A percentile compares a stretch with the other conserved stretches of the same genome.
These are phyloP conservation scores for Ectemnius cavifrons DNA, from an alignment of 2,888 invertebrate genomes.

Conservation along the genomic window DNA sequence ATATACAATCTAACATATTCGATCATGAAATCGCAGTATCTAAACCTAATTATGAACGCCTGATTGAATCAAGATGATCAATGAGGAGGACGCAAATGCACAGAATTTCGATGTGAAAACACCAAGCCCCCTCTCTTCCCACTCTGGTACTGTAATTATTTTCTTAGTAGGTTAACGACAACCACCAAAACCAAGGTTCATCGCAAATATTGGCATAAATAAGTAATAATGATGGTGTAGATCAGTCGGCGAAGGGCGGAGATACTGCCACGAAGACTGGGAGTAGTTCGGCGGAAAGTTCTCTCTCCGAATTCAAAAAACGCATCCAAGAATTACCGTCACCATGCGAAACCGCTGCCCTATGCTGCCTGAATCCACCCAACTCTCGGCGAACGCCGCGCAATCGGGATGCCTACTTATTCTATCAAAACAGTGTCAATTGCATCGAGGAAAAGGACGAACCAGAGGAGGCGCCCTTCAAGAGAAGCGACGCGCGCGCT, in stretches of 20 bases:
- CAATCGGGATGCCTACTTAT: constrained; percentile 54
- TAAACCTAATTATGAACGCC: no score
- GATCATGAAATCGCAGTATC: no score
- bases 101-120: constrained; percentile 27
- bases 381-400: constrained; percentile 49
- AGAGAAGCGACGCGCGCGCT: constrained; percentile 46
- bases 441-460: constrained; percentile 65
- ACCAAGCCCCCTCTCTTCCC: constrained; percentile 19
- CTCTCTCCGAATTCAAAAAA: constrained; percentile 55
- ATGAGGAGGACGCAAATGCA: constrained; percentile 12
- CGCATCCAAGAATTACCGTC: constrained; percentile 55
- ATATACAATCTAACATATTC: no score
- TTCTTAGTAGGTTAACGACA: not conserved
- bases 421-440: constrained; percentile 42
- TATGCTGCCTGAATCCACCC: constrained; percentile 43
- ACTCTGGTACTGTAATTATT: constrained; percentile 31
- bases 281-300: constrained; percentile 51
- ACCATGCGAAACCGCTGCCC: constrained; percentile 37
- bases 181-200: not conserved
- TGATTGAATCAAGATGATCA: constrained; percentile 43
- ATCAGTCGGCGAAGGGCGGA: constrained; percentile 23
- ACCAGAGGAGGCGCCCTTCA: constrained; percentile 28
- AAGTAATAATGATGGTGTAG: constrained; percentile 29
- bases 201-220: not conserved
- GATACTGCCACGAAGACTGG: constrained; percentile 12